phyloP scores from a whole-genome alignment of 2,888 invertebrate species.

The Caenorhabditis sp. region DNA sequence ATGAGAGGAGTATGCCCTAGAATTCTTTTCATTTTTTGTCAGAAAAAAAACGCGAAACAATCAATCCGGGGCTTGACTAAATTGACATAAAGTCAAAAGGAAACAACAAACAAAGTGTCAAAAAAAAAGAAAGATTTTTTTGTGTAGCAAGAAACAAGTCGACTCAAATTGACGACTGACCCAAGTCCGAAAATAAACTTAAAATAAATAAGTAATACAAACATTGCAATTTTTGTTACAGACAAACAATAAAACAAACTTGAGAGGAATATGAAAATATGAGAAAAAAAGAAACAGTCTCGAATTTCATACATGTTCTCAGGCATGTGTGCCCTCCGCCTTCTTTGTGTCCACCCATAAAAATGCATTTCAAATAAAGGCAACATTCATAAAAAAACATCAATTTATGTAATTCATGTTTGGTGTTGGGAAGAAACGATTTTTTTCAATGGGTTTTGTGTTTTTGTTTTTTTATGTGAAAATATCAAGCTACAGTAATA shows the following conservation, averaged over 20 bases:
- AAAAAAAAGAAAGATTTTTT: background rate
- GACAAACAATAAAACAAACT: background rate
- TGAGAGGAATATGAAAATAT: background rate
- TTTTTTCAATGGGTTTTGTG: background rate
- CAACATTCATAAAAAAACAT: constrained; percentile 1
- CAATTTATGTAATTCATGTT: background rate
- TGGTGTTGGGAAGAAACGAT: background rate
- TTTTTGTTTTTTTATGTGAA: background rate
- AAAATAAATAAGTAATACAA: constrained; percentile 1
- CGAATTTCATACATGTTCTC: constrained; percentile 1
- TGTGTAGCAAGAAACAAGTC: background rate
- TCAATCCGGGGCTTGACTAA: too few species aligned
- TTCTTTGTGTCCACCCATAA: background rate
- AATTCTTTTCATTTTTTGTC: background rate
- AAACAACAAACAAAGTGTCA: background rate
- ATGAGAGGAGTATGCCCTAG: background rate
- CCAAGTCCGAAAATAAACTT: background rate
- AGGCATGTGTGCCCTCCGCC: background rate
- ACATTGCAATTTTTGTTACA: background rate
- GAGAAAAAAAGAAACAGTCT: background rate
- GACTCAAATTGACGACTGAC: background rate
- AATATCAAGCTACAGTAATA: too few species aligned
- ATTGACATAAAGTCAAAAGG: too few species aligned
- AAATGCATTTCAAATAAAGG: background rate
- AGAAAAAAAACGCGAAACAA: too few species aligned